Base-by-base conservation (phyloP, 1,140 invertebrate genomes). In the Papilio dardanus region DNA sequence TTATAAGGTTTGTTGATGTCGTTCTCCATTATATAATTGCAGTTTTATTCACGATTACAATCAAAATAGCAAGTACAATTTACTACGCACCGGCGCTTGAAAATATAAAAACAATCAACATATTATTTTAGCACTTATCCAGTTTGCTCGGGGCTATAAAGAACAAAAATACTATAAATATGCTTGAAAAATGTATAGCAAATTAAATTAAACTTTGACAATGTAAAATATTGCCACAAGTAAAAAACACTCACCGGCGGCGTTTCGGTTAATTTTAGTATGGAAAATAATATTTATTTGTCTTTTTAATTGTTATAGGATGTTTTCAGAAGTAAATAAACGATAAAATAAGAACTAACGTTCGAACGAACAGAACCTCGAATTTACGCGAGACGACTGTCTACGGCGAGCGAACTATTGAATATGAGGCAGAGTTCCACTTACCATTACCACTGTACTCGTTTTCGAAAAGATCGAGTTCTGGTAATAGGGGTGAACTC, bases 1-100 rank as follows among this genome's bases (percentile, higher is more conserved):
- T 94, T 94, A 76, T 94, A 94, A 33, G 93, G 93, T 79, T 93
- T 93, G 81, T 84, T 93, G 77, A 87, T 88, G 79, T 93, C 92
- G 83, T 92, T 88, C 75, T 94, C 93, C 93, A 94, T 93, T 84
- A 68, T 87, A 79, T 73, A 75, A 79, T 67, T 74, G 28, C 68
- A 33, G 35, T 75, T n/a, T 66, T 66, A 75, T 33, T 35, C 71
- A 16, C 2, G n/a, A 10, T 66, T 66, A 33, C n/a, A 46, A 50
- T 14, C 21, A 14, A 46, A 46, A 46, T 42, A 50, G 24, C 24
- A 42, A 40, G 16, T 50, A 46, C 16, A 50, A 46, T 30, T 46
- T 37, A 46, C 2, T 69, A 42, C 35, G 37, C 67, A 37, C 33
- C 37, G 24, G 31, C 31, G 30, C 30, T 54, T 40, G 50, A 10